A percentile compares a stretch with the other conserved stretches of the same genome.
Conservation (phyloP, 2,888 invertebrate species). For the Drosophila nigritarsus region DNA sequence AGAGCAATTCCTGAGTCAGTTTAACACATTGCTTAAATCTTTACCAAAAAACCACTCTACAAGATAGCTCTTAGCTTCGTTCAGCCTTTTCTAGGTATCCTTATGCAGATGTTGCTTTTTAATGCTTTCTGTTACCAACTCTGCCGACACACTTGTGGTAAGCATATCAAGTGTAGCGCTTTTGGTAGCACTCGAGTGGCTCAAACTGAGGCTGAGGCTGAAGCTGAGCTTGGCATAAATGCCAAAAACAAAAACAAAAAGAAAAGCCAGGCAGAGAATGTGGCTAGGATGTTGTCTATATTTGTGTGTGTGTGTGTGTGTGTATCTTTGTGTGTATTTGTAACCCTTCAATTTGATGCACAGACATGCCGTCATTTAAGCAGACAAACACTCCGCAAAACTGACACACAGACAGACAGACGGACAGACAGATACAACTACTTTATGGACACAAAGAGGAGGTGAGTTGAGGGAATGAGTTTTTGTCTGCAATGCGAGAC, state of each 20-base stretch:
- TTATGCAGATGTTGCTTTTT: background rate
- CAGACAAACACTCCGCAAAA: slow-evolving; percentile 61
- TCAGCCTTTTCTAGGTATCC: slow-evolving; percentile 6
- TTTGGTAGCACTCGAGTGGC: slow-evolving; percentile 46
- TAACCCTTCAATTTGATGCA: slow-evolving; percentile 73
- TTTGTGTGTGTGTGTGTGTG: slow-evolving; percentile 1
- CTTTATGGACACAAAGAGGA: slow-evolving; percentile 24
- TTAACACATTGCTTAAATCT: background rate
- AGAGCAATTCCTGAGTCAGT: background rate
- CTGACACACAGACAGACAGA: slow-evolving; percentile 58
- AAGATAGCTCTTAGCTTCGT: background rate
- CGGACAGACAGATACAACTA: slow-evolving; percentile 33
- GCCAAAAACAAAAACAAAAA: slow-evolving; percentile 38
- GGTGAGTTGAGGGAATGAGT: slow-evolving; percentile 1
- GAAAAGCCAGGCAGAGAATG: slow-evolving; percentile 37
- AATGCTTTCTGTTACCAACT: slow-evolving; percentile 16
- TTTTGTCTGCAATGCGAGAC: slow-evolving; percentile 49
- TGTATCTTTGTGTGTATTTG: slow-evolving; percentile 35
- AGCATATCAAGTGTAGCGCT: slow-evolving; percentile 39
- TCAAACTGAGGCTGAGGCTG: background rate
- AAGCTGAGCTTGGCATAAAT: slow-evolving; percentile 63
- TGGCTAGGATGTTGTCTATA: slow-evolving; percentile 27
- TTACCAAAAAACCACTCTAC: background rate
- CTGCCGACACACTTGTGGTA: slow-evolving; percentile 25
- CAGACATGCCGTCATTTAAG: slow-evolving; percentile 68